Base-by-base conservation (phyloP, 2,797 vertebrate species). In the Ficedula albicollis region DNA sequence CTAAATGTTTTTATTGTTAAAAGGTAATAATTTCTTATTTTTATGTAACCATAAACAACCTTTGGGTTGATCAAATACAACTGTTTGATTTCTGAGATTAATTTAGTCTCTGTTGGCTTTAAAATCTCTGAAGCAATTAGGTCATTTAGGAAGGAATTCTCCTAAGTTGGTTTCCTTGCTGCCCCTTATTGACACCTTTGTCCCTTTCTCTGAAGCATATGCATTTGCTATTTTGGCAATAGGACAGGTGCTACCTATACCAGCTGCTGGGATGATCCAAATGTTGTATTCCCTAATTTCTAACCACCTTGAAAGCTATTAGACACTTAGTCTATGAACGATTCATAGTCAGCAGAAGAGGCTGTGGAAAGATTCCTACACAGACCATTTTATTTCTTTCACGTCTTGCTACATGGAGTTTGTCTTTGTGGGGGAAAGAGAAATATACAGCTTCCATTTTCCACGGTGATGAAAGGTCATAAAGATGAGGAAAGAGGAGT, bases 401-500 rank as follows among this genome's bases (percentile, higher is more conserved):
- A 63, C 3, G 2, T 89, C 59, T 56, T 52, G 29, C 49, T 79
- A 18, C 4, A 10, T 1, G 20, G 66, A 23, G 17, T 91, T 87
- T 54, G 58, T 58, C 62, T 95, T 58, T 78, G 73, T 64, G 78
- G 44, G 76, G 72, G 80, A 96, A 89, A 75, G 90, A 72, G 41
- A 91, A 82, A 66, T 7, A 62, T 70, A 44, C 54, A 84, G 34
- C 39, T 89, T 94, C 76, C 66, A 76, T 96, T 92, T 94, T 36
- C 92, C 15, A 10, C 27, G 25, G 38, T 86, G 70, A 51, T 91
- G 84, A 70, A 84, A 15, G 44, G 70, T 93, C 66, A 19, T 93
- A 75, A 87, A 94, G 39, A 80, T 13, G 39, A 95, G 52, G 55
- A 81, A 92, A 89, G 76, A 86, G 68, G 77, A 87, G 34, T 36